Conservation (phyloP, 2,113 vertebrate genomes). For the Osmerus mordax region DNA sequence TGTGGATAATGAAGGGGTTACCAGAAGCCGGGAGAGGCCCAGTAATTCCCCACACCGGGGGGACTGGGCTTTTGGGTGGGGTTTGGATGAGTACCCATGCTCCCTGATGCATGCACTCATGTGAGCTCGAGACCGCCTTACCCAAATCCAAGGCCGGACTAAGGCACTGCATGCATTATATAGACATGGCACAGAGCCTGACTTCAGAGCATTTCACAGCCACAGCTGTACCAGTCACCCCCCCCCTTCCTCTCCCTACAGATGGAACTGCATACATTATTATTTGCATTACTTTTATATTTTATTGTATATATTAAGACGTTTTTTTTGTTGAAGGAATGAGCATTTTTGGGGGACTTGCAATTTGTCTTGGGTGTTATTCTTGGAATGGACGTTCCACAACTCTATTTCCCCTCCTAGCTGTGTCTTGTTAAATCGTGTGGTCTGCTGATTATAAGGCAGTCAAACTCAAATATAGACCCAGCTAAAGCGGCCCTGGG, state of each 20-base stretch:
- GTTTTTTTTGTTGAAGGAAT: neutral
- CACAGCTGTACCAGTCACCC: constrained; percentile 21
- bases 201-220: constrained; percentile 23
- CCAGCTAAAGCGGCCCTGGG: neutral
- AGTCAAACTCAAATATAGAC: neutral
- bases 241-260: constrained; percentile 16
- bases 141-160: constrained; percentile 71
- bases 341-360: neutral
- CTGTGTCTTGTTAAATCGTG: too few species aligned
- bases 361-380: too few species aligned
- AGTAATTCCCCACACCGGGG: constrained; percentile 77
- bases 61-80: constrained; percentile 75
- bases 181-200: constrained; percentile 48
- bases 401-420: too few species aligned
- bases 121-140: constrained; percentile 73
- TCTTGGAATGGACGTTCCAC: too few species aligned
- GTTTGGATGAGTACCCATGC: constrained; percentile 77
- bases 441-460: neutral
- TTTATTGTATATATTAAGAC: neutral
- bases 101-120: constrained; percentile 77
- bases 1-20: constrained; percentile 83
- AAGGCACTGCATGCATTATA: constrained; percentile 61
- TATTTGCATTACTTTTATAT: constrained; percentile 20
- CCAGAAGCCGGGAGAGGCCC: constrained; percentile 77
- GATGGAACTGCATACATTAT: constrained; percentile 27